These are phyloP conservation scores for Sogatella furcifera DNA, from an alignment of 1,140 invertebrate species.

Conservation along the genomic window DNA sequence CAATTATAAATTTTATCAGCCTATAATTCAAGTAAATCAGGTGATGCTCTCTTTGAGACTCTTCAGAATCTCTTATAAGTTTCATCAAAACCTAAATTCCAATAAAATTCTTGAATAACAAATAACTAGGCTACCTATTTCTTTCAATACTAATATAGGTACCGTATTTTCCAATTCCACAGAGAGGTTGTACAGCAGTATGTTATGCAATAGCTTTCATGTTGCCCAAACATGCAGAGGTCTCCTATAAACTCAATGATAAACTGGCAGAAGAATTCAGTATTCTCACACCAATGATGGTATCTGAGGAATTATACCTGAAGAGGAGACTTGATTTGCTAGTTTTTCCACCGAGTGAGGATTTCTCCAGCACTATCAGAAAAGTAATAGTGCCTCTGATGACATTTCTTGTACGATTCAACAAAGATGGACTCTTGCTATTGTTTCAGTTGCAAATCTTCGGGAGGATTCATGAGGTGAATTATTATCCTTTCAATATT, in stretches of 20 bases:
- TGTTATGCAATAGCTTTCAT: slow-evolving; percentile 28
- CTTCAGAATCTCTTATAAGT: too few species aligned
- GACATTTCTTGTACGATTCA: slow-evolving; percentile 15
- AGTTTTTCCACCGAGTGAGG: slow-evolving; percentile 9
- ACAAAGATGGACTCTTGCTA: slow-evolving; percentile 9
- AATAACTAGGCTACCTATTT: too few species aligned
- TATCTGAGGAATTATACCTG: background rate
- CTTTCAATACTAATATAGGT: too few species aligned
- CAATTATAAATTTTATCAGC: too few species aligned
- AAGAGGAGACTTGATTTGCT: slow-evolving; percentile 15
- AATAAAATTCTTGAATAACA: too few species aligned
- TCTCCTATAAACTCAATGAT: background rate
- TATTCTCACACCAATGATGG: too few species aligned
- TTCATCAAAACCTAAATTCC: too few species aligned
- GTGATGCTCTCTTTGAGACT: too few species aligned
- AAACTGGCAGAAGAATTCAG: too few species aligned
- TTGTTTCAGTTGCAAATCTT: slow-evolving; percentile 15
- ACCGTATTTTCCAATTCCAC: background rate
- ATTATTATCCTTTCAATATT: background rate
- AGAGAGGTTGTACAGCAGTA: slow-evolving; percentile 28
- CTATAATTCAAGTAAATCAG: too few species aligned
- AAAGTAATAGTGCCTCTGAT: slow-evolving; percentile 11
- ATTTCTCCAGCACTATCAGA: slow-evolving; percentile 3
- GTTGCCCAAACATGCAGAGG: slow-evolving; percentile 15
- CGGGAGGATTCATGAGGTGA: slow-evolving; percentile 9